phyloP scores from a whole-genome alignment of 2,888 invertebrate species.

The Parelbella ahira region DNA sequence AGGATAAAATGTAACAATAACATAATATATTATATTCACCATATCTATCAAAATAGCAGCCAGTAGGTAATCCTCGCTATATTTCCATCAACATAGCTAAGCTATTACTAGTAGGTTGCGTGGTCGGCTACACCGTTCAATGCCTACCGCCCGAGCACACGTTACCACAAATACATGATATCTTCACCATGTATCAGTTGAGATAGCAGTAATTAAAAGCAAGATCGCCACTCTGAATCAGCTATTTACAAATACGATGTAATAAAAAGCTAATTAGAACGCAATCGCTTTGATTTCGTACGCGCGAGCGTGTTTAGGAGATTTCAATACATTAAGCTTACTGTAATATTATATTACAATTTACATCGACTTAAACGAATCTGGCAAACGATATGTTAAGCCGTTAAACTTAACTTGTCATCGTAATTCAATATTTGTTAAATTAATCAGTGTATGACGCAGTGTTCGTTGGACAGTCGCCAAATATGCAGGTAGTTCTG shows the following conservation, averaged over 20 bases:
- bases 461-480: conserved; percentile 1
- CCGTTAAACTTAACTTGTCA: too few relatives aligned
- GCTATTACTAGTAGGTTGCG: too few relatives aligned
- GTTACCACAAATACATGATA: neutral
- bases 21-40: too few relatives aligned
- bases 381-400: too few relatives aligned
- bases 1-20: too few relatives aligned
- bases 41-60: too few relatives aligned
- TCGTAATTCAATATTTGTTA: conserved; percentile 4
- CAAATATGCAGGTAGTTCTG: conserved; percentile 15
- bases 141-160: neutral
- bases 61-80: too few relatives aligned
- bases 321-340: too few relatives aligned
- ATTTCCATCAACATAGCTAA: too few relatives aligned
- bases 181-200: conserved; percentile 3
- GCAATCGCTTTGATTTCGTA: neutral
- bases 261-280: neutral
- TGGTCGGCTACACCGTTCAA: neutral
- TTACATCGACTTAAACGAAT: too few relatives aligned
- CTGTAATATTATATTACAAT: too few relatives aligned
- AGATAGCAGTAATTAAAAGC: conserved; percentile 12
- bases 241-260: conserved; percentile 4
- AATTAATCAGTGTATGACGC: conserved; percentile 1
- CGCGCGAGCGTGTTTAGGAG: too few relatives aligned
- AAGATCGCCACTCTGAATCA: conserved; percentile 6